Conservation (phyloP, 2,113 vertebrate genomes). For the Salminus brasiliensis region DNA sequence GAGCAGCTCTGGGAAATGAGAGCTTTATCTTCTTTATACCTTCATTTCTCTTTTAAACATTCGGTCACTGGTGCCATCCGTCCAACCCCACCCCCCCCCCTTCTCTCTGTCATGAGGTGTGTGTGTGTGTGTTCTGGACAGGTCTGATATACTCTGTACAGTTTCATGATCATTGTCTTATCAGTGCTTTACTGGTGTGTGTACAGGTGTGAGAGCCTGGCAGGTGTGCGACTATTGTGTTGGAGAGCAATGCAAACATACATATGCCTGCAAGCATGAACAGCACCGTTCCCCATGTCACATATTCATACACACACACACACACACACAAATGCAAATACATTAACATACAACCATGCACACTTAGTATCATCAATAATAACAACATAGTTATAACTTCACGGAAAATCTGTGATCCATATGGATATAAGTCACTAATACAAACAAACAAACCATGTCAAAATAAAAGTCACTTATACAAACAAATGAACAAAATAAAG, state of each 20-base stretch:
- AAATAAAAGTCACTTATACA: too few relatives aligned
- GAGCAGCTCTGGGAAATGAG: constrained; percentile 40
- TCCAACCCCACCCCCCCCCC: not conserved
- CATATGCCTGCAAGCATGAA: not conserved
- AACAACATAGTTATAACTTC: too few relatives aligned
- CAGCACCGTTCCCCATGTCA: not conserved
- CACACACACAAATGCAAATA: constrained; percentile 43
- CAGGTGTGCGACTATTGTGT: not conserved
- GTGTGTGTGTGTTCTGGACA: not conserved
- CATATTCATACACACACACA: not conserved
- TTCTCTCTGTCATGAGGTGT: not conserved
- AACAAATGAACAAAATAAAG: too few relatives aligned
- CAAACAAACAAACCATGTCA: too few relatives aligned
- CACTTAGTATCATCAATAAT: not conserved
- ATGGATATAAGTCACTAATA: too few relatives aligned
- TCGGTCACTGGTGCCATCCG: constrained; percentile 53
- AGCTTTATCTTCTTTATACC: constrained; percentile 66
- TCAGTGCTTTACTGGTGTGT: not conserved
- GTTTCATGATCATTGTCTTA: not conserved
- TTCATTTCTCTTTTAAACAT: constrained; percentile 63
- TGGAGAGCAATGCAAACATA: not conserved
- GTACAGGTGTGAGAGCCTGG: not conserved
- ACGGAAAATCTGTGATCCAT: too few relatives aligned
- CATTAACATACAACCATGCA: constrained; percentile 14
- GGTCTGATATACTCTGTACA: not conserved